Evolutionary conservation across 2,888 invertebrate genomes (phyloP).

Genomic region (Euproctis similis): DNA sequence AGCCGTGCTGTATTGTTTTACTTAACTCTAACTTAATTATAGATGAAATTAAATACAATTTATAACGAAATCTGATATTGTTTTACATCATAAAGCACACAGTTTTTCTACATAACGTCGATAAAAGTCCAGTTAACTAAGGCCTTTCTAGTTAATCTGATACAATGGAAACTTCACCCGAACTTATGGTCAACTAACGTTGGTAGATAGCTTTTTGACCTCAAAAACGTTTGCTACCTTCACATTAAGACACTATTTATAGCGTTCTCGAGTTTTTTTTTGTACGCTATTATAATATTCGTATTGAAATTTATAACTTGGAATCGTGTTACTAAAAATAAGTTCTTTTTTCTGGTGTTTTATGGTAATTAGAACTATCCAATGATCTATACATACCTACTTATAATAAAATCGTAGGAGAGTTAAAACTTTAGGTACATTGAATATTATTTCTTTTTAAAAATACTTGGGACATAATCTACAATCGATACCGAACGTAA

Average conservation of each 20-base stretch:
- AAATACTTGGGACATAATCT: too few relatives aligned
- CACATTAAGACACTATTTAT: conserved; percentile 18
- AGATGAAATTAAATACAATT: conserved; percentile 10
- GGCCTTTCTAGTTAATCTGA: conserved; percentile 3
- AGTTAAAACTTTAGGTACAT: too few relatives aligned
- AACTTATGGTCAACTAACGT: conserved; percentile 4
- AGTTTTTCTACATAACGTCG: conserved; percentile 13
- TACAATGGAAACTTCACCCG: conserved; percentile 6
- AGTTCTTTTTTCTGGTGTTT: conserved; percentile 3
- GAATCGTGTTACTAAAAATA: conserved; percentile 13
- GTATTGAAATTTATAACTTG: conserved; percentile 23
- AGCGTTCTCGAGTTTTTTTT: conserved; percentile 22
- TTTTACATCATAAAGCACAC: conserved; percentile 21
- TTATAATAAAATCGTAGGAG: too few relatives aligned
- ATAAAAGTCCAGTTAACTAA: conserved; percentile 3
- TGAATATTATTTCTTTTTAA: too few relatives aligned
- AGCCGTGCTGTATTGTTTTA: too few relatives aligned
- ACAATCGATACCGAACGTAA: too few relatives aligned
- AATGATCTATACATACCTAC: too few relatives aligned
- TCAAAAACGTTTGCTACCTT: conserved; percentile 18
- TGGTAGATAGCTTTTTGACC: conserved; percentile 25
- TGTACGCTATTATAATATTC: conserved; percentile 9
- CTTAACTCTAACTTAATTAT: conserved; percentile 11
- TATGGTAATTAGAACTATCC: too few relatives aligned
- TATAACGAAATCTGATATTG: conserved; percentile 19